Base-by-base conservation (phyloP, 2,113 vertebrate species). In the Rhinoptilus africanus region DNA sequence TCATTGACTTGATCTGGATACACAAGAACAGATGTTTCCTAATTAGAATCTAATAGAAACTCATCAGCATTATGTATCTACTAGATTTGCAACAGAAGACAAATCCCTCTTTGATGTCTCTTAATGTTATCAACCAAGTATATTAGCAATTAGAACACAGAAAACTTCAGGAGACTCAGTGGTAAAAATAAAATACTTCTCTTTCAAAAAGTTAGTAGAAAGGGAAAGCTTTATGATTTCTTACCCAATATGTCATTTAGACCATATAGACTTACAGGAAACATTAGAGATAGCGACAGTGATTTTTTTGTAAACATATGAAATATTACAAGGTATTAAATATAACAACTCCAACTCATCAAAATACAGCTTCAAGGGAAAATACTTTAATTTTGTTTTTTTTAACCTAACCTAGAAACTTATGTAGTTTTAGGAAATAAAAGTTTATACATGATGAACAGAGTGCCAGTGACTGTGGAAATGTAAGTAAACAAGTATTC, bases 1-100 rank as follows among this genome's bases (percentile, higher is more conserved):
- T 76, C 22, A 47, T 75, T 19, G 39, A 72, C 28, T 85, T 79
- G 37, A 53, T 89, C 56, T 93, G 53, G 48, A 50, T 79, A 79
- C 0, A 0, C 13, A 89, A 94, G 74, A 89, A 35, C 74, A 93
- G 71, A 73, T 69, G 53, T 89, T 95, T 83, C 59, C 56, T 89
- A 79, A 96, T 88, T 89, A 89, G 45, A 88, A 53, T n/a, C 41
- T 82, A 90, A 83, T 56, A 92, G 54, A 80, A 87, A 93, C 32
- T 89, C 69, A 54, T 94, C 45, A 85, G 16, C 20, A 76, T 48
- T 72, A 62, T 64, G 35, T 75, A 79, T 69, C 27, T 72, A 50
- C 78, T 79, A 87, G 41, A 50, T 87, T 69, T 88, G 21, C 34
- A 89, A 37, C 43, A 91, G 69, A 89, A 78, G 59, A 87, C 35